phyloP scores from a whole-genome alignment of 2,113 vertebrate genomes.

The Trichomycterus rosablanca region DNA sequence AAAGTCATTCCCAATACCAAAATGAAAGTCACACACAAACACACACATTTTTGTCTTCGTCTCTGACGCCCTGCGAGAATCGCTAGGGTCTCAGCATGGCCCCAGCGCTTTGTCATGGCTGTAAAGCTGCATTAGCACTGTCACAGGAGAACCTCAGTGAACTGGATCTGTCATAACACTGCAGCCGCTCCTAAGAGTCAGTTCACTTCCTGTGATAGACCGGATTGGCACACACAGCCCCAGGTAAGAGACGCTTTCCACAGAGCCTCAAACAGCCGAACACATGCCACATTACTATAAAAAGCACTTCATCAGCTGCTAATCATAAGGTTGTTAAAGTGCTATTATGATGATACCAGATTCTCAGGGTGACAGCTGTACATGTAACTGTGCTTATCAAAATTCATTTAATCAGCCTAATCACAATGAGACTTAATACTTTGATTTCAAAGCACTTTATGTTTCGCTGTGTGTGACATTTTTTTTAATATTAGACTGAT shows the following conservation, averaged over 20 bases:
- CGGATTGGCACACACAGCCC: conserved; percentile 7
- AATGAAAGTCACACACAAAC: conserved; percentile 13
- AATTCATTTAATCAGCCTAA: no score
- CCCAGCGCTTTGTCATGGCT: conserved; percentile 38
- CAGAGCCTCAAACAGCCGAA: conserved; percentile 2
- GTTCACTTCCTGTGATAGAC: conserved; percentile 4
- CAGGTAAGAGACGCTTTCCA: conserved; percentile 14
- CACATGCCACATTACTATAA: conserved; percentile 12
- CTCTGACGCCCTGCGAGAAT: conserved; percentile 17
- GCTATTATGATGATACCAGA: no score
- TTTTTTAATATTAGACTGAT: no score
- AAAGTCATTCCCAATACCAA: conserved; percentile 10
- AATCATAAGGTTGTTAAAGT: no score
- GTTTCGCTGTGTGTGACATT: no score
- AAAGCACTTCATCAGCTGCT: neutral
- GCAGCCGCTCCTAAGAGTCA: conserved; percentile 16
- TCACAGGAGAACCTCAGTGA: conserved; percentile 34
- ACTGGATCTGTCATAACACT: conserved; percentile 39
- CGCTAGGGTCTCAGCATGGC: conserved; percentile 13
- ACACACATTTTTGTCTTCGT: neutral
- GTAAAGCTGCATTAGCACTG: conserved; percentile 18
- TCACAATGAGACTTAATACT: no score
- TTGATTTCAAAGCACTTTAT: no score
- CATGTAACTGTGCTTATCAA: no score
- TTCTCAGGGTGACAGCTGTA: no score